These are phyloP conservation scores for Lanistes nyassanus DNA, from an alignment of 1,140 invertebrate species.

Conservation along the genomic window DNA sequence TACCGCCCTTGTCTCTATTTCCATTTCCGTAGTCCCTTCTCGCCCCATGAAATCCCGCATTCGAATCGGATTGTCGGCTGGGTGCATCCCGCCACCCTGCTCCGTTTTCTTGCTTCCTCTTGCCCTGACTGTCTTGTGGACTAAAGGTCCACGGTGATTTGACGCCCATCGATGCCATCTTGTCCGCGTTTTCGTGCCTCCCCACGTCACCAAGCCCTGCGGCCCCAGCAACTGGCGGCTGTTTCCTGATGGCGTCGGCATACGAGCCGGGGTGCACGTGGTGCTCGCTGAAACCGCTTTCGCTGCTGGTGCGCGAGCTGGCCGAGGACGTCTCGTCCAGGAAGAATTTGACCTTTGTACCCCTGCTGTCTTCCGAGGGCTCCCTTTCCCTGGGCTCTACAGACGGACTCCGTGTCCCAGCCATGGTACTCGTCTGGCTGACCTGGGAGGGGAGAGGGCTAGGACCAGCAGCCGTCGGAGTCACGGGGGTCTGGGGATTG, in stretches of 20 bases:
- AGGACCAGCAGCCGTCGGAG: slow-evolving; percentile 13
- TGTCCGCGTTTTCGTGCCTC: not conserved
- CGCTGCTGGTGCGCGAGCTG: slow-evolving; percentile 37
- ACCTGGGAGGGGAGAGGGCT: slow-evolving; percentile 2
- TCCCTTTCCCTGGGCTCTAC: not conserved
- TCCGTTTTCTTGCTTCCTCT: no score
- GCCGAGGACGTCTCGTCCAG: slow-evolving; percentile 40
- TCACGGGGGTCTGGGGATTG: slow-evolving; percentile 13
- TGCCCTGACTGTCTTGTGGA: not conserved
- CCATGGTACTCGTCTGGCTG: slow-evolving; percentile 12
- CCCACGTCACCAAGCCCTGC: no score
- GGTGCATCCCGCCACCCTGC: no score
- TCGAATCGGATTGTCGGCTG: no score
- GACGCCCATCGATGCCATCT: not conserved
- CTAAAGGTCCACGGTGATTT: no score
- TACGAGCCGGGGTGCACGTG: slow-evolving; percentile 22
- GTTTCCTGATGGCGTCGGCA: slow-evolving; percentile 40
- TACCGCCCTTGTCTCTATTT: not conserved
- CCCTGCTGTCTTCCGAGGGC: slow-evolving; percentile 2
- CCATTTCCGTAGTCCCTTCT: slow-evolving; percentile 10
- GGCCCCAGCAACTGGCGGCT: not conserved
- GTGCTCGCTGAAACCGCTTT: slow-evolving; percentile 54
- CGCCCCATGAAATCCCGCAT: no score
- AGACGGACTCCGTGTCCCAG: slow-evolving; percentile 1
- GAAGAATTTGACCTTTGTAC: slow-evolving; percentile 44